Evolutionary conservation across 2,797 vertebrate genomes (phyloP).

Genomic region (Dendrocincla fuliginosa): DNA sequence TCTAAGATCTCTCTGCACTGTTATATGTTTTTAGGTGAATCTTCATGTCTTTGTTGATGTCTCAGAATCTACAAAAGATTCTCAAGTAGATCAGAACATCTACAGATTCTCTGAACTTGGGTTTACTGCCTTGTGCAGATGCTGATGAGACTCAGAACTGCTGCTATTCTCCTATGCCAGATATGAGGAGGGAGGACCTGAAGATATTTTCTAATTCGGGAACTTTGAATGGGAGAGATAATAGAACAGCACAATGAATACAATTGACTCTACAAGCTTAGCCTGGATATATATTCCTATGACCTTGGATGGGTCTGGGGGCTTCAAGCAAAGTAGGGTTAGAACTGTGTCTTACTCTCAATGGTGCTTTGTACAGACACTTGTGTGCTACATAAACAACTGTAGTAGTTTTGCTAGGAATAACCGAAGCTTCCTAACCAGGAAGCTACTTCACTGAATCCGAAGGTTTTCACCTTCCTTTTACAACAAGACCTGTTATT

Average conservation of each 20-base stretch:
- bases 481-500: conserved; percentile 41
- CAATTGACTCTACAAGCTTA: not conserved
- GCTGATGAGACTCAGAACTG: not conserved
- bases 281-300: not conserved
- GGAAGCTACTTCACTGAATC: conserved; percentile 18
- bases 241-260: not conserved
- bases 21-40: not conserved
- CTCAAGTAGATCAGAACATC: not conserved
- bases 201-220: not conserved
- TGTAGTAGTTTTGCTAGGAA: not conserved
- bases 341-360: not conserved
- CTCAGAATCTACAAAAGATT: not conserved
- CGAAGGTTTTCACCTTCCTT: conserved; percentile 37
- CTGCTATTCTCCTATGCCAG: not conserved
- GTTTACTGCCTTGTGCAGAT: not conserved
- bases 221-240: not conserved
- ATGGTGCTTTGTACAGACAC: not conserved
- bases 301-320: not conserved
- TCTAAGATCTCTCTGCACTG: not conserved
- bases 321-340: not conserved
- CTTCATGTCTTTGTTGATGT: not conserved
- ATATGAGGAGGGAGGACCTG: not conserved
- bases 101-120: not conserved
- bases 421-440: not conserved
- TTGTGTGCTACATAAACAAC: not conserved